Evolutionary conservation across 2,113 vertebrate genomes (phyloP).

Genomic region (Seriola aureovittata): DNA sequence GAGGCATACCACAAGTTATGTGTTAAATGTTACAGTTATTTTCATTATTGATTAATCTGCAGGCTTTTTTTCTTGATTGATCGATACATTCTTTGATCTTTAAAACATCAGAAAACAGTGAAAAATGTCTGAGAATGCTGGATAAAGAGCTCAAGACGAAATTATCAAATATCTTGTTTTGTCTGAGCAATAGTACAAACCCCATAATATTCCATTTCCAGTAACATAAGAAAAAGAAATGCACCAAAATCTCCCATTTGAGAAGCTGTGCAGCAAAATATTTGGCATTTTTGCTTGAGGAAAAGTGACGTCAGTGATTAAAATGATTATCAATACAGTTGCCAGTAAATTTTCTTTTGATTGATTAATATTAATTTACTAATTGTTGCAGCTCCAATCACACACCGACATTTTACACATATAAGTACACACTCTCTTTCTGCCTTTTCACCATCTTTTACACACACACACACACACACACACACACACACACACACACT

Average conservation of each 20-base stretch:
- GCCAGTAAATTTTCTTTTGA: neutral
- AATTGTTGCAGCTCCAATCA: neutral
- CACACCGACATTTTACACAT: neutral
- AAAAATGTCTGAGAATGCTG: neutral
- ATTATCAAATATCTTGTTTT: neutral
- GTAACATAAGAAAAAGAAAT: neutral
- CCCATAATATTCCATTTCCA: neutral
- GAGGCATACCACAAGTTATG: neutral
- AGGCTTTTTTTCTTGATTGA: neutral
- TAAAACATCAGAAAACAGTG: neutral
- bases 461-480: no score
- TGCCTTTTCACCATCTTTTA: constrained; percentile 25
- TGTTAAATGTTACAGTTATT: neutral
- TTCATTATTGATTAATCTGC: neutral
- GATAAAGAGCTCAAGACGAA: neutral
- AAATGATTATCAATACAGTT: neutral
- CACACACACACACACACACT: neutral
- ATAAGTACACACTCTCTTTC: neutral
- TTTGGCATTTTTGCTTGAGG: neutral
- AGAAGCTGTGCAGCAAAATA: neutral
- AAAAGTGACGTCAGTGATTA: neutral
- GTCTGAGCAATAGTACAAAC: neutral
- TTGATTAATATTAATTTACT: neutral
- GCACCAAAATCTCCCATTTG: neutral
- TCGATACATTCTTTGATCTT: neutral